phyloP scores from a whole-genome alignment of 2,888 invertebrate species.

The Graphium colonna region DNA sequence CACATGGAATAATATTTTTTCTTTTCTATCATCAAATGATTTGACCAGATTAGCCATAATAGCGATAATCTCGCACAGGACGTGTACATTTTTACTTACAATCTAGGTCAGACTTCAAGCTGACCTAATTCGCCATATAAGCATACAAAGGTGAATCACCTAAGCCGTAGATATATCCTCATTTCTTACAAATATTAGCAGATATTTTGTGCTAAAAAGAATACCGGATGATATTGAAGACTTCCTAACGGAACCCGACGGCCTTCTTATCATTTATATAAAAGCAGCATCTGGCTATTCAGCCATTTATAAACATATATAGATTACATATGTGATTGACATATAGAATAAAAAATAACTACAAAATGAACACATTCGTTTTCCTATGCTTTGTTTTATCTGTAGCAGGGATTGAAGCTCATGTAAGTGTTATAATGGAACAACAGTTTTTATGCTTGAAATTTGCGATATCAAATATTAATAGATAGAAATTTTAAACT shows the following conservation, averaged over 20 bases:
- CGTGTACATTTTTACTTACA: no score
- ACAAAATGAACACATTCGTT: constrained; percentile 25
- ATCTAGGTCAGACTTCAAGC: neutral
- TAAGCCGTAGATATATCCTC: neutral
- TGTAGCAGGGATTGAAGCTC: constrained; percentile 40
- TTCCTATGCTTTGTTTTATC: constrained; percentile 35
- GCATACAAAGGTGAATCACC: neutral
- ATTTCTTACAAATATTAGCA: constrained; percentile 4
- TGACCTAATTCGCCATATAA: constrained; percentile 15
- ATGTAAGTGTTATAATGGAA: constrained; percentile 27
- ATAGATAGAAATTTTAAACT: no score
- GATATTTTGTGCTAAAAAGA: constrained; percentile 3
- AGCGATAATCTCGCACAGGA: no score
- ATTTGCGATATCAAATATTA: no score
- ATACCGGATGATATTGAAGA: constrained; percentile 30
- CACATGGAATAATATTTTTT: no score
- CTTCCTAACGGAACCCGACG: constrained; percentile 20
- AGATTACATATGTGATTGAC: constrained; percentile 8
- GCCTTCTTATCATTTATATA: constrained; percentile 30
- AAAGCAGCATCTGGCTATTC: constrained; percentile 24
- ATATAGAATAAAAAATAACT: no score
- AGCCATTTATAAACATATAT: constrained; percentile 19
- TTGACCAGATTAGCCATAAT: no score
- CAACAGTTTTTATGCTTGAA: no score
- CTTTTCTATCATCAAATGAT: neutral